phyloP scores from a whole-genome alignment of 2,888 invertebrate species.

The Rhagonycha lutea region DNA sequence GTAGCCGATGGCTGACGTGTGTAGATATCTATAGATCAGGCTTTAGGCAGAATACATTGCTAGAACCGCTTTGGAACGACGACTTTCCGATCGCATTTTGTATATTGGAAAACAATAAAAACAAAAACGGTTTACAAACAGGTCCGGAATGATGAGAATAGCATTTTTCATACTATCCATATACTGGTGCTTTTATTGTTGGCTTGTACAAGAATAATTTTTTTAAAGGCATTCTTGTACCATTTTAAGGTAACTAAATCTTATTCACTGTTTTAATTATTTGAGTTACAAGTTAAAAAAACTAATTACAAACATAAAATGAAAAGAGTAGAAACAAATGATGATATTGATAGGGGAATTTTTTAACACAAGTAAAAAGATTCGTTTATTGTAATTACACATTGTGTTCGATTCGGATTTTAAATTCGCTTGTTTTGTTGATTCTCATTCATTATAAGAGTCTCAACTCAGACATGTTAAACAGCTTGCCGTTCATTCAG shows the following conservation, averaged over 20 bases:
- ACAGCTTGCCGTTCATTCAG: constrained; percentile 51
- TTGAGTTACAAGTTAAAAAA: neutral
- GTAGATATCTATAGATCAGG: constrained; percentile 41
- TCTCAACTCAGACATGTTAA: constrained; percentile 50
- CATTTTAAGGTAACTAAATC: neutral
- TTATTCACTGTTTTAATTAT: neutral
- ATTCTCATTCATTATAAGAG: constrained; percentile 49
- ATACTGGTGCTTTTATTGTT: neutral
- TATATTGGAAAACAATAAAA: constrained; percentile 40
- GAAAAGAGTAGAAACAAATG: neutral
- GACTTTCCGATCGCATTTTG: constrained; percentile 40
- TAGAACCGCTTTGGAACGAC: constrained; percentile 37
- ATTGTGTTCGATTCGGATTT: constrained; percentile 27
- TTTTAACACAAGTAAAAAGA: constrained; percentile 19
- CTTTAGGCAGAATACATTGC: constrained; percentile 35
- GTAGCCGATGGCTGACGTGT: constrained; percentile 40
- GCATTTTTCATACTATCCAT: constrained; percentile 8
- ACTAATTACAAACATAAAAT: neutral
- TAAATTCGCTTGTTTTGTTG: constrained; percentile 33
- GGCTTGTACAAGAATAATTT: neutral
- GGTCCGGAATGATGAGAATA: constrained; percentile 36
- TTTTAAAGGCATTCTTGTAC: neutral
- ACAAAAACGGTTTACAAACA: constrained; percentile 35
- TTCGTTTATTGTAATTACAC: constrained; percentile 40
- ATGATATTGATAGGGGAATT: neutral